Conservation (phyloP, 2,888 invertebrate genomes). For the Drosophila melanocephala region DNA sequence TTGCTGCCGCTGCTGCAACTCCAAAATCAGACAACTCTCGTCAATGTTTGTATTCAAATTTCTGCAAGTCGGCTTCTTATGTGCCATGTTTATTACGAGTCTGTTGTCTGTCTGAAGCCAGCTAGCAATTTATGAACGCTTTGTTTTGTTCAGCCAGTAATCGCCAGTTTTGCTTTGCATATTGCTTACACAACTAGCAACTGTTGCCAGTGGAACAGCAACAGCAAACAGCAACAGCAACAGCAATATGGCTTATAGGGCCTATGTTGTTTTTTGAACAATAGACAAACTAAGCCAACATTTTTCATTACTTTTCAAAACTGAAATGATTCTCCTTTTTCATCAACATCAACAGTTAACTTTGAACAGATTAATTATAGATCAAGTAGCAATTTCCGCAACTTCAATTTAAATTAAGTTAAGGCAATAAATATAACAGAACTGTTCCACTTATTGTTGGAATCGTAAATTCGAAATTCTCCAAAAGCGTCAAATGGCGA, state of each 20-base stretch:
- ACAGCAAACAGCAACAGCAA: slow-evolving; percentile 2
- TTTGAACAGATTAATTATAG: background rate
- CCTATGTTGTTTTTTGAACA: background rate
- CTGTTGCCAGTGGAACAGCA: slow-evolving; percentile 4
- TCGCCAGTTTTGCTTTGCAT: slow-evolving; percentile 18
- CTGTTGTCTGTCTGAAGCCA: slow-evolving; percentile 20
- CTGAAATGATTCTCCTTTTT: background rate
- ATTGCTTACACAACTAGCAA: slow-evolving; percentile 14
- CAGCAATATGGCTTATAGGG: slow-evolving; percentile 2
- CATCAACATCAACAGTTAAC: background rate
- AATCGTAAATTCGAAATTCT: slow-evolving; percentile 70
- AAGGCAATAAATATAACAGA: slow-evolving; percentile 41
- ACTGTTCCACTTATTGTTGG: slow-evolving; percentile 60
- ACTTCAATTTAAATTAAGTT: slow-evolving; percentile 7
- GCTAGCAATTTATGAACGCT: slow-evolving; percentile 69
- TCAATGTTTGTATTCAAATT: slow-evolving; percentile 78
- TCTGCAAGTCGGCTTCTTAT: slow-evolving; percentile 15
- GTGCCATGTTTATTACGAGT: slow-evolving; percentile 45
- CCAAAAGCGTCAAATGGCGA: slow-evolving; percentile 69
- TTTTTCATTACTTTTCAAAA: background rate
- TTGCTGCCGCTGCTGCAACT: slow-evolving; percentile 10
- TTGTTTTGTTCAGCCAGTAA: slow-evolving; percentile 55
- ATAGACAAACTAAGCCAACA: background rate
- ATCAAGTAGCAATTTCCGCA: background rate
- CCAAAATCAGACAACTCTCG: slow-evolving; percentile 44